phyloP scores from a whole-genome alignment of 2,113 vertebrate species.

The Petroica traversi region DNA sequence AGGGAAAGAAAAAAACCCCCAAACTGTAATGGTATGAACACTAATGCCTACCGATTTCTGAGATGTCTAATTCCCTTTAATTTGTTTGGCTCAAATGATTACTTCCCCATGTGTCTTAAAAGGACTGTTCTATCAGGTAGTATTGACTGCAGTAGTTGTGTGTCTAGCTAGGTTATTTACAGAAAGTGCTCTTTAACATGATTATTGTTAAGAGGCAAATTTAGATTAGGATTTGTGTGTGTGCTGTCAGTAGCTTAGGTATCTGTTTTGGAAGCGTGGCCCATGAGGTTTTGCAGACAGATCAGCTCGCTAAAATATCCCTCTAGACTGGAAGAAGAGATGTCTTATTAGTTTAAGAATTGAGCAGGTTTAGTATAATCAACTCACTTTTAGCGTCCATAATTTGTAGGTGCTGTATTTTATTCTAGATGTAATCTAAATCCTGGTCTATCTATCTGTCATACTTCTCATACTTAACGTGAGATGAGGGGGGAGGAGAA shows the following conservation, averaged over 20 bases:
- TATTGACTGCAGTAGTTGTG: background rate
- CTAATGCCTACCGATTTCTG: background rate
- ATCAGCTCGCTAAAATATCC: background rate
- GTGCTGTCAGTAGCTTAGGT: background rate
- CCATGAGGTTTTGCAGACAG: background rate
- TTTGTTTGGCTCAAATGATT: slow-evolving; percentile 40
- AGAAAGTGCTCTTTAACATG: background rate
- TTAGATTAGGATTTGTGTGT: slow-evolving; percentile 32
- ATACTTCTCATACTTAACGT: background rate
- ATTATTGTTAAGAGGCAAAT: slow-evolving; percentile 8
- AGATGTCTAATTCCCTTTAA: slow-evolving; percentile 6
- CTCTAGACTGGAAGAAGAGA: background rate
- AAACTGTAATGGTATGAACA: background rate
- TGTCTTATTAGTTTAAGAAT: background rate
- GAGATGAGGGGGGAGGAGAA: background rate
- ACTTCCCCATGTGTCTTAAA: background rate
- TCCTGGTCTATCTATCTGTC: background rate
- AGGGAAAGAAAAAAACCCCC: background rate
- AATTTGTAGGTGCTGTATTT: background rate
- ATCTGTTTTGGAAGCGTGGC: background rate
- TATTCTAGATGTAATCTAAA: background rate
- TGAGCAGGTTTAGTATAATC: background rate
- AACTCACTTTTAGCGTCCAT: background rate
- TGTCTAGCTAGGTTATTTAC: background rate
- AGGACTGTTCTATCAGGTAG: background rate